phyloP scores from a whole-genome alignment of 2,113 vertebrate genomes.

The Lathamus discolor region DNA sequence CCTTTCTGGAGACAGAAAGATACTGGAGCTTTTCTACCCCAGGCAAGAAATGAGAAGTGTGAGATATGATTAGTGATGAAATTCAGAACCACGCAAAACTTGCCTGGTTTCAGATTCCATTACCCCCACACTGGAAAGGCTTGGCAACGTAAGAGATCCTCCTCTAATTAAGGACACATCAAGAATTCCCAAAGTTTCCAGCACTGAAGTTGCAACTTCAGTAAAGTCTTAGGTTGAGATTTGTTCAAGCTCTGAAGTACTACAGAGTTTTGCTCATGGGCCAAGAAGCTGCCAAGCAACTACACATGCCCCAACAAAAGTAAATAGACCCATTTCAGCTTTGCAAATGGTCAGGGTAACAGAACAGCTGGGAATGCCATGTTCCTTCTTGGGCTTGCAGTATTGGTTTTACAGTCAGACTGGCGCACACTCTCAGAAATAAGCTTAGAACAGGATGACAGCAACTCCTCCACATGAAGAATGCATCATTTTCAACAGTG shows the following conservation, averaged over 20 bases:
- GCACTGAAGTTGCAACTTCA: background rate
- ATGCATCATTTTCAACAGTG: background rate
- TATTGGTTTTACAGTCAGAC: background rate
- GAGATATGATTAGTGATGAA: conserved; percentile 46
- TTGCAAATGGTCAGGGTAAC: background rate
- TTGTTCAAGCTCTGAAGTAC: background rate
- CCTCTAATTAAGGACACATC: background rate
- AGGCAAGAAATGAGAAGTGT: conserved; percentile 11
- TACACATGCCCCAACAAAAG: background rate
- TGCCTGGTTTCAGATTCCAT: conserved; percentile 55
- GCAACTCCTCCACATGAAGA: background rate
- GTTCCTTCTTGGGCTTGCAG: background rate
- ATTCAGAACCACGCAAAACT: background rate
- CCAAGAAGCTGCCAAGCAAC: background rate
- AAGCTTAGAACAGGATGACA: background rate
- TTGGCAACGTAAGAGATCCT: conserved; percentile 13
- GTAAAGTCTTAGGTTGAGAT: background rate
- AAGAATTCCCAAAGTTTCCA: conserved; percentile 3
- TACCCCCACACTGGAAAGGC: background rate
- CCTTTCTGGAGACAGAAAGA: conserved; percentile 39
- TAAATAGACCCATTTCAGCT: background rate
- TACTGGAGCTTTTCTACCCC: background rate
- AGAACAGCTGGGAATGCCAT: background rate
- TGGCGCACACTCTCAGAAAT: background rate
- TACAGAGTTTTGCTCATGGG: background rate